Conservation (phyloP, 2,888 invertebrate species). For the Tenthredo livida region DNA sequence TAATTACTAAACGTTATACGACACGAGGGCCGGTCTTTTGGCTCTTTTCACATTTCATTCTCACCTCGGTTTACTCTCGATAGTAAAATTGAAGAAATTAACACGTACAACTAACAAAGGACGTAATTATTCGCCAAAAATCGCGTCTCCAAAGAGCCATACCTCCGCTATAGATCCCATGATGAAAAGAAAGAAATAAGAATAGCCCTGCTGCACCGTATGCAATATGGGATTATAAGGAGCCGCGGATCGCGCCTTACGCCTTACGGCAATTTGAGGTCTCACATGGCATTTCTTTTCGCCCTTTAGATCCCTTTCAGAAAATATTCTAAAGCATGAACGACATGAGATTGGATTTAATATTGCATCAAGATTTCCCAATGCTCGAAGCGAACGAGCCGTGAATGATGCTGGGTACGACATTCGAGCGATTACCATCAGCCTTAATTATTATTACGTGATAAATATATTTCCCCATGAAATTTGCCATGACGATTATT, state of each 20-base stretch:
- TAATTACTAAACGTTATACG: conserved; percentile 9
- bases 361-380: conserved; percentile 42
- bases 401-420: not conserved
- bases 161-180: not conserved
- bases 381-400: not conserved
- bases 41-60: not conserved
- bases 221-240: not conserved
- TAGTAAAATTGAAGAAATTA: not conserved
- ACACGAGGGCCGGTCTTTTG: not conserved
- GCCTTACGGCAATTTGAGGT: not conserved
- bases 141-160: not conserved
- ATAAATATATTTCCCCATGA: not conserved
- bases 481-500: not conserved
- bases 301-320: not conserved
- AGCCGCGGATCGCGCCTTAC: not conserved
- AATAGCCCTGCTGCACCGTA: not conserved
- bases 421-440: not conserved
- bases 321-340: not conserved
- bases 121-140: not conserved
- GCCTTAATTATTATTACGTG: too few relatives aligned
- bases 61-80: not conserved
- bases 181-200: not conserved
- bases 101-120: too few relatives aligned
- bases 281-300: not conserved
- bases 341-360: conserved; percentile 42